Evolutionary conservation across 2,113 vertebrate species (phyloP), one percentile per base, ranked within the genome.

Genomic region (Myocastor coypus): DNA sequence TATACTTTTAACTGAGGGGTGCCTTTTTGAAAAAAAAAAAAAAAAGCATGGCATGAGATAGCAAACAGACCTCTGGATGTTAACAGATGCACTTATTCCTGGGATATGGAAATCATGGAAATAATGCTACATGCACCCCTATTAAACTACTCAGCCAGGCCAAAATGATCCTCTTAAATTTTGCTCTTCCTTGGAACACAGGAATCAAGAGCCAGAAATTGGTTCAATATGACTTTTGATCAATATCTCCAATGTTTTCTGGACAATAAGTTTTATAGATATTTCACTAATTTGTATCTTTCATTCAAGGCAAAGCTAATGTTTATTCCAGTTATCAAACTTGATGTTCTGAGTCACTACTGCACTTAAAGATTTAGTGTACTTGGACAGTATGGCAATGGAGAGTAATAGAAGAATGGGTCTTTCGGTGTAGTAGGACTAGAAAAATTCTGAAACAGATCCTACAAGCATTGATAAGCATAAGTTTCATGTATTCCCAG

Each of bases 331-430:
- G 83, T 90, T 93, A 93, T 82, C 87, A 83, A 88, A 84, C 92
- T 90, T 91, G 75, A 50, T 94, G 96, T 97, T 94, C 61, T 96
- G 87, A 96, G 77, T 96, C 32, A 87, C 61, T 97, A 84, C 95
- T 89, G 88, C 82, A 92, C 81, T 96, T 95, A 61, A 28, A 94
- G 82, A 32, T 61, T 3, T 13, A 46, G 95, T 94, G 46, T 93
- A 9, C 26, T 97, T 94, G 93, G 92, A 88, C 52, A 94, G 3
- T 59, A 26, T 88, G 46, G 57, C 87, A 95, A 20, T 69, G 91
- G 64, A 20, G 89, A 94, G 89, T 85, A 96, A 90, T 8, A 2
- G 42, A 92, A 71, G 55, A 95, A 92, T 87, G 30, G 59, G 93
- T 89, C 64, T 89, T 42, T 50, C 10, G 71, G 10, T 73, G 94